Base-by-base conservation (phyloP, 2,888 invertebrate genomes). In the Empis stercorea region DNA sequence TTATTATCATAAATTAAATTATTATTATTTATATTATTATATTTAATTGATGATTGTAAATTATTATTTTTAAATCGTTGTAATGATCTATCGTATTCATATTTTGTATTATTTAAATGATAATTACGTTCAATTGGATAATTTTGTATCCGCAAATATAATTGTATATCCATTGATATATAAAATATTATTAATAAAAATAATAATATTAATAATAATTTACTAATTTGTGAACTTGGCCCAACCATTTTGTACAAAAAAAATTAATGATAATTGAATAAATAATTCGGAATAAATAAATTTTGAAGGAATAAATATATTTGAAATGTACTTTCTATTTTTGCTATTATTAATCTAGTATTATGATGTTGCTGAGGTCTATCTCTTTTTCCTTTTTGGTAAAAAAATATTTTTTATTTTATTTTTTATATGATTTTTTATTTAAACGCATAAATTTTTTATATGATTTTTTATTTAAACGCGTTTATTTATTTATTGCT, bases 171-270 rank as follows among this genome's bases (percentile, higher is more conserved):
- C 85, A 87, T 84, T 54, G 72, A 77, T 42, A 81, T 61, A 59
- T 81, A 86, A 62, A 79, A 86, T 34, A 76, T 57, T 46, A 82
- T 59, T 36, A 79, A 65, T 45, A 74, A 50, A 49, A 80, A 61
- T 16, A 84, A 66, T 38, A 81, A 61, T 10, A 72, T 61, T 43
- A 81, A 71, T 45, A 84, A 71, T 44, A 82, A 64, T 72, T 82
- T 83, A 66, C 82, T 83, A 39, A 81, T 76, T 70, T 81, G 80
- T 9, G 82, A 81, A 49, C 82, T 76, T 48, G 83, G 83, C 61
- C 81, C 81, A 71, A 83, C 75, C 81, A 82, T 81, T 61, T 65
- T 71, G n/a, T 16, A 36, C 13, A 39, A 45, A 37, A 13, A 10
- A 7, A 42, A 2, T 37, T 9, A 40, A 36, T 42, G 17, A 14